Percentiles rank a stretch among this genome's conserved stretches.
Conservation (phyloP, 2,888 invertebrate species). For the Argyresthia albistria region DNA sequence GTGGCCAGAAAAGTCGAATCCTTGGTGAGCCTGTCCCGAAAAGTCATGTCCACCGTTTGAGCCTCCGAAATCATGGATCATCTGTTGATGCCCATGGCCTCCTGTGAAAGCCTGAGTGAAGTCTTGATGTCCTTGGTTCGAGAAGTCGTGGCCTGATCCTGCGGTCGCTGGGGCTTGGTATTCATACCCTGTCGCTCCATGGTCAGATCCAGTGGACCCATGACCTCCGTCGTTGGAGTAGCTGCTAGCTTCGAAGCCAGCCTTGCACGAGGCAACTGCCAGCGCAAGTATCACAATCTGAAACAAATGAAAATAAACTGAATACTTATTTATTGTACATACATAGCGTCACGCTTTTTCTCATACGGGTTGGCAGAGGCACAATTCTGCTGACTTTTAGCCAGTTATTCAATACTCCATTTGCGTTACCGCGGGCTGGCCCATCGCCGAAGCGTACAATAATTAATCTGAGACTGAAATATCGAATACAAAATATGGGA, state of each 20-base stretch:
- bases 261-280: slow-evolving; percentile 57
- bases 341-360: too few species aligned
- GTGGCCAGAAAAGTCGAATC: not conserved
- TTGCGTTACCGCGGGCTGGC: too few species aligned
- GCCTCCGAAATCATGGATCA: slow-evolving; percentile 5
- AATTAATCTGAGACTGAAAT: too few species aligned
- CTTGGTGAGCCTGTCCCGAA: not conserved
- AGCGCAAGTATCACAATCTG: slow-evolving; percentile 55
- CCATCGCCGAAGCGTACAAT: too few species aligned
- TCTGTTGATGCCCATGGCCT: slow-evolving; percentile 12
- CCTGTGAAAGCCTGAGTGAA: not conserved
- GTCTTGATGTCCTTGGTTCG: slow-evolving; percentile 5
- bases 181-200: slow-evolving; percentile 15
- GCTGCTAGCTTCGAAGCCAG: slow-evolving; percentile 35
- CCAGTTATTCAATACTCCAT: too few species aligned
- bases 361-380: too few species aligned
- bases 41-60: not conserved
- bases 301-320: slow-evolving; percentile 12
- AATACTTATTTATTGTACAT: too few species aligned
- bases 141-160: slow-evolving; percentile 20
- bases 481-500: too few species aligned
- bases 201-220: slow-evolving; percentile 12
- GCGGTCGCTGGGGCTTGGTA: slow-evolving; percentile 13
- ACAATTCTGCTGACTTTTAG: too few species aligned
- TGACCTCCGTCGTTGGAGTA: slow-evolving; percentile 19